Conservation (phyloP, 2,113 vertebrate species). For the Bubalus kerabau region DNA sequence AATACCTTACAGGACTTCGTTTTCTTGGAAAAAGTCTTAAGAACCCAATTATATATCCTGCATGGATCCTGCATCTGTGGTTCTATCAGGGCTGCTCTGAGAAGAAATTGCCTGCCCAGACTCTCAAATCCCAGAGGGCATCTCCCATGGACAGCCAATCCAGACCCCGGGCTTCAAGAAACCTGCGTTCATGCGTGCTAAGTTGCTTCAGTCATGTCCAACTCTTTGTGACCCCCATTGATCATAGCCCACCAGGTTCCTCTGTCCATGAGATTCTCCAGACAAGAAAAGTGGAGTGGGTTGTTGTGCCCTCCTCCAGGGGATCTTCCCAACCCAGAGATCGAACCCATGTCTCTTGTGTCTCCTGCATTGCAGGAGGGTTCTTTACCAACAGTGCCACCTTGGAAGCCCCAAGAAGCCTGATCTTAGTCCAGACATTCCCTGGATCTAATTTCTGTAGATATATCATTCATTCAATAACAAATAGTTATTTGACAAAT, state of each 20-base stretch:
- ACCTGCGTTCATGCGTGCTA: rapidly evolving
- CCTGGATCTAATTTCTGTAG: background rate
- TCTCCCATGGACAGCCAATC: background rate
- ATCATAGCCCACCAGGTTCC: background rate
- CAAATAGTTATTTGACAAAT: background rate
- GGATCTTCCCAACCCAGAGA: background rate
- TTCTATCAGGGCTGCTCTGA: background rate
- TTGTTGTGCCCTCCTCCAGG: background rate
- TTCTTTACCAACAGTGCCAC: background rate
- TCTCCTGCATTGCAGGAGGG: background rate
- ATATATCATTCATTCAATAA: background rate
- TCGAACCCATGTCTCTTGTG: background rate
- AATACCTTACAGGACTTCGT: background rate
- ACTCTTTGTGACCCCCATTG: background rate
- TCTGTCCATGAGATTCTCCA: background rate
- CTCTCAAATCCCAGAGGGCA: background rate
- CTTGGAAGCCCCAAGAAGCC: background rate
- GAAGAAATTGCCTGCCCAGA: background rate
- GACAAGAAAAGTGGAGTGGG: background rate
- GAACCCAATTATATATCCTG: background rate
- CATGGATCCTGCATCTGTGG: background rate
- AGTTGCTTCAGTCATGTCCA: background rate
- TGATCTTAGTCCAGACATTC: background rate
- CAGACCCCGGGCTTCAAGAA: background rate
- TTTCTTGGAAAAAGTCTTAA: background rate